Evolutionary conservation across 2,113 vertebrate genomes (phyloP), one percentile per base, ranked within the genome.

Genomic region (Bucco capensis): DNA sequence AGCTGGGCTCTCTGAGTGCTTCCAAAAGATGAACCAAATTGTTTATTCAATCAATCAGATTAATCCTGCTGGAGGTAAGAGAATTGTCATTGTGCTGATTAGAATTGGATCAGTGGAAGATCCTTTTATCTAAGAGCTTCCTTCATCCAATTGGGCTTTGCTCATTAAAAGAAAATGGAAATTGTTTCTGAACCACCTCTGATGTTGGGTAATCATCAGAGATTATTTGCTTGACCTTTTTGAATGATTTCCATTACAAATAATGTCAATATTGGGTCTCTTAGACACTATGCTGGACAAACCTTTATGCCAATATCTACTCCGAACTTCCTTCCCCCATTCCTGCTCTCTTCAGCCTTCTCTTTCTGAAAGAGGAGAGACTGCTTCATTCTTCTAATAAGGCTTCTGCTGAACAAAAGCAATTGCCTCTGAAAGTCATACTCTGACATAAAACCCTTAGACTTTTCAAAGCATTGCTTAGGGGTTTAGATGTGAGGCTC

Each of bases 41-140:
- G 58, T 93, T 93, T 91, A 86, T 70, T 84, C 46, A 65, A 38
- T 84, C 58, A 93, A 57, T 72, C 89, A 84, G 46, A 61, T 82
- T 94, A 94, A 86, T 93, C 62, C 70, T 81, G 10, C n/a, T 81
- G 66, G 66, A 83, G 31, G 60, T 86, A 67, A 75, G 54, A 93
- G 37, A 89, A 82, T 96, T 95, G 53, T 60, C 65, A 50, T 37
- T 83, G 62, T 62, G 62, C 53, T 93, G 88, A 92, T 93, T 88
- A 79, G 62, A 96, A 72, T n/a, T 92, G 83, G 57, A 90, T 86
- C 86, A 31, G 51, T 64, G 42, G 51, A 58, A 83, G 93, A 78
- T 78, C 17, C 25, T 79, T 95, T 94, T 89, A 86, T 86, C 62
- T 62, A 90, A 72, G 60, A 90, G 57, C 49, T 69, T 65, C 46